A percentile compares a stretch with the other conserved stretches of the same genome.
Evolutionary conservation across 2,797 vertebrate species (phyloP).

Genomic region (Etheostoma perlongum): DNA sequence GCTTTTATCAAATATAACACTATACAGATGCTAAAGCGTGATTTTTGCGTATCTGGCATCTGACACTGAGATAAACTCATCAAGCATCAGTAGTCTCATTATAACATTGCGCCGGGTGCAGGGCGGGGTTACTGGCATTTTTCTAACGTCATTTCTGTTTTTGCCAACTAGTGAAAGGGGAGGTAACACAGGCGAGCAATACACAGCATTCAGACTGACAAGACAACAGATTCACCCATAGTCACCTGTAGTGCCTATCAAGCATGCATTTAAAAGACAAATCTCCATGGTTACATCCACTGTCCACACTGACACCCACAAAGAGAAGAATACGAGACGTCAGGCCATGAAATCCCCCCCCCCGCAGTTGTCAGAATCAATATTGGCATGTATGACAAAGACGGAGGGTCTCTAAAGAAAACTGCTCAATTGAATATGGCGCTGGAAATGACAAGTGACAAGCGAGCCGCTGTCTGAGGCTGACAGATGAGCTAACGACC

Average conservation of each 20-base stretch:
- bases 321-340: conserved; percentile 50
- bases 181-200: too few species aligned
- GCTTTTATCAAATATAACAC: too few species aligned
- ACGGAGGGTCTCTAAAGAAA: conserved; percentile 75
- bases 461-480: conserved; percentile 73
- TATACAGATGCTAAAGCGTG: too few species aligned
- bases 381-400: conserved; percentile 80
- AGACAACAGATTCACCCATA: too few species aligned
- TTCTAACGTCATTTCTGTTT: too few species aligned
- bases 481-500: conserved; percentile 82
- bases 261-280: conserved; percentile 25
- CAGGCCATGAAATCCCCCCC: neutral
- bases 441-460: conserved; percentile 83
- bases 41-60: too few species aligned
- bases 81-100: too few species aligned
- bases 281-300: conserved; percentile 12
- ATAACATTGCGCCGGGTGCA: too few species aligned
- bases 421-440: conserved; percentile 70
- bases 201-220: too few species aligned
- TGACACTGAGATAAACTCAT: too few species aligned
- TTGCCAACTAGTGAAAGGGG: too few species aligned
- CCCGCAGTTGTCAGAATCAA: conserved; percentile 79
- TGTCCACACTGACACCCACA: conserved; percentile 42
- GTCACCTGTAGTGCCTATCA: neutral
- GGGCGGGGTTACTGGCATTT: too few species aligned